Conservation (phyloP, 2,797 vertebrate genomes). For the Gallinago stenura region DNA sequence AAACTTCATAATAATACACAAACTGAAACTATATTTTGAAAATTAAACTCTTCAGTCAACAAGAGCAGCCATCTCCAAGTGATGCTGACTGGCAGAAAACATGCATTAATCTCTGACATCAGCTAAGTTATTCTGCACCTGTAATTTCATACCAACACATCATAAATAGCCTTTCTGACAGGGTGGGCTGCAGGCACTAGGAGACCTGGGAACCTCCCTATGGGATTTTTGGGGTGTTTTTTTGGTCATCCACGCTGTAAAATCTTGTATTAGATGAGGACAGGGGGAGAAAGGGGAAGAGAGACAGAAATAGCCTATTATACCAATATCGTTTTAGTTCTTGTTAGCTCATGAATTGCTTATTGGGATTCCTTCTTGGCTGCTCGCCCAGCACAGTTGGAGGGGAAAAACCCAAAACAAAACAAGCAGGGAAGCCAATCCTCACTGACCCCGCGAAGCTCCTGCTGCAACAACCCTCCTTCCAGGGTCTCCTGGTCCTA, state of each 20-base stretch:
- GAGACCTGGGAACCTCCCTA: not conserved
- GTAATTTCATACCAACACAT: not conserved
- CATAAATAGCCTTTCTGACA: not conserved
- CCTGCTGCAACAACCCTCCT: not conserved
- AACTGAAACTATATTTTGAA: not conserved
- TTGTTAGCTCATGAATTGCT: constrained; percentile 49
- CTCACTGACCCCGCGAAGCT: not conserved
- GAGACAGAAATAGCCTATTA: constrained; percentile 11
- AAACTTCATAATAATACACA: not conserved
- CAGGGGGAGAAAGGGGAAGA: not conserved
- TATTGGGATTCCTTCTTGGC: constrained; percentile 55
- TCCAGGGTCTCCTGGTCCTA: not conserved
- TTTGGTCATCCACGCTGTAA: not conserved
- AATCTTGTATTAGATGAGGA: not conserved
- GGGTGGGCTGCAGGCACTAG: not conserved
- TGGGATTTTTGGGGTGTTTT: rapidly evolving
- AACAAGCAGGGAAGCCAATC: not conserved
- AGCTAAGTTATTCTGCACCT: not conserved
- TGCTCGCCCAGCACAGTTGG: constrained; percentile 40
- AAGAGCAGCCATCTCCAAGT: not conserved
- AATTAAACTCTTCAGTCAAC: not conserved
- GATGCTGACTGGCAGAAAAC: not conserved
- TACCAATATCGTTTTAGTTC: constrained; percentile 18
- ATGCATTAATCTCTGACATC: not conserved
- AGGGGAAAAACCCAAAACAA: not conserved